Conservation (phyloP, 2,113 vertebrate genomes). For the Hemibagrus wyckioides region DNA sequence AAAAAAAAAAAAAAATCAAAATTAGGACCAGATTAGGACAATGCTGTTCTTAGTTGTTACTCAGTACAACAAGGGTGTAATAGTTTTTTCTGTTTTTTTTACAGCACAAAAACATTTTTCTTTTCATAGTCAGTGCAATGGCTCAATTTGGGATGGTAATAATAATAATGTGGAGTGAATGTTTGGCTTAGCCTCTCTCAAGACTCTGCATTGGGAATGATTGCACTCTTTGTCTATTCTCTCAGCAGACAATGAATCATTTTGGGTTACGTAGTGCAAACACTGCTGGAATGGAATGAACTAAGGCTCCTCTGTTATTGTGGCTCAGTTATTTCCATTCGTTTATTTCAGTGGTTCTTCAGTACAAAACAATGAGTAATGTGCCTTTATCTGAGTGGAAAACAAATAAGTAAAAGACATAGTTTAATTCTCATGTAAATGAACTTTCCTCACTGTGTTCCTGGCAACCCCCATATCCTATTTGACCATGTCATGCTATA, state of each 20-base stretch:
- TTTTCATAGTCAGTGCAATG: neutral
- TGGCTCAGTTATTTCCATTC: conserved; percentile 15
- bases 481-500: neutral
- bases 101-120: neutral
- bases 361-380: neutral
- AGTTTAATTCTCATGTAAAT: neutral
- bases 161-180: neutral
- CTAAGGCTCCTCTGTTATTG: conserved; percentile 27
- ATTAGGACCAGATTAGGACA: neutral
- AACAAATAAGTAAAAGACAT: neutral
- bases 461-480: neutral
- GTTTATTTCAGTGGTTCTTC: neutral
- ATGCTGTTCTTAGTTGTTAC: neutral
- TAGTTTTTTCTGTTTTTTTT: neutral
- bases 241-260: conserved; percentile 53
- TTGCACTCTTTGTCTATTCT: conserved; percentile 55
- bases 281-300: conserved; percentile 21
- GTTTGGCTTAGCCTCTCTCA: conserved; percentile 1
- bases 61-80: neutral
- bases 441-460: neutral
- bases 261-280: conserved; percentile 20
- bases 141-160: neutral
- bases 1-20: no score
- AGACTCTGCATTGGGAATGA: conserved; percentile 43
- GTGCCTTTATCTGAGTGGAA: neutral